Evolutionary conservation across 2,113 vertebrate species (phyloP).

Genomic region (Tricholaema leucomelas): DNA sequence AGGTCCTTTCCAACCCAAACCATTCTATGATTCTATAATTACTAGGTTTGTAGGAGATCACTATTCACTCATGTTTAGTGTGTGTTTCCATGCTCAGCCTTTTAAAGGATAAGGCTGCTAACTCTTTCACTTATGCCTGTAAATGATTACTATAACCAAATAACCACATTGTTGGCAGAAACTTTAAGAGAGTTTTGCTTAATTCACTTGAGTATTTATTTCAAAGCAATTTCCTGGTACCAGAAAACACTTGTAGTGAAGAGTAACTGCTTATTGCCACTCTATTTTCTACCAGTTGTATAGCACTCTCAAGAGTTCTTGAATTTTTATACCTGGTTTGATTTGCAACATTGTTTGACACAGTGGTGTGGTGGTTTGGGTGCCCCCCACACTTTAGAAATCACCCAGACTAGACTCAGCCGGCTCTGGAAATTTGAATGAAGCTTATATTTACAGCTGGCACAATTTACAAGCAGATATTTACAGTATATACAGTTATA

Average conservation of each 20-base stretch:
- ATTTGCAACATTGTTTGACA: not conserved
- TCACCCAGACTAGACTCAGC: no score
- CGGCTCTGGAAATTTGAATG: no score
- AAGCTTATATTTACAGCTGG: no score
- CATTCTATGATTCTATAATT: not conserved
- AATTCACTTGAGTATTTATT: not conserved
- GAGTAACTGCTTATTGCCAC: not conserved
- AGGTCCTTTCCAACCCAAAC: no score
- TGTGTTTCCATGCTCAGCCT: not conserved
- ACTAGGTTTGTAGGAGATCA: not conserved
- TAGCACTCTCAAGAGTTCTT: not conserved
- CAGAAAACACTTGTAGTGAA: not conserved
- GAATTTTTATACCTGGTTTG: not conserved
- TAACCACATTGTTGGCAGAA: not conserved
- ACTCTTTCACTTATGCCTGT: not conserved
- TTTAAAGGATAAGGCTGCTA: not conserved
- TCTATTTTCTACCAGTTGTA: not conserved
- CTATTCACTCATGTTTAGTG: not conserved
- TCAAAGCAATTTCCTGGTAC: not conserved
- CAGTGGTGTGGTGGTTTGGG: no score
- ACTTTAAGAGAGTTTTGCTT: not conserved
- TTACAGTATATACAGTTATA: no score
- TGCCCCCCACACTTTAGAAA: no score
- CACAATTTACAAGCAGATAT: no score
- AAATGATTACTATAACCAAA: not conserved